Evolutionary conservation across 2,113 vertebrate genomes (phyloP).

Genomic region (Salvelinus alpinus): DNA sequence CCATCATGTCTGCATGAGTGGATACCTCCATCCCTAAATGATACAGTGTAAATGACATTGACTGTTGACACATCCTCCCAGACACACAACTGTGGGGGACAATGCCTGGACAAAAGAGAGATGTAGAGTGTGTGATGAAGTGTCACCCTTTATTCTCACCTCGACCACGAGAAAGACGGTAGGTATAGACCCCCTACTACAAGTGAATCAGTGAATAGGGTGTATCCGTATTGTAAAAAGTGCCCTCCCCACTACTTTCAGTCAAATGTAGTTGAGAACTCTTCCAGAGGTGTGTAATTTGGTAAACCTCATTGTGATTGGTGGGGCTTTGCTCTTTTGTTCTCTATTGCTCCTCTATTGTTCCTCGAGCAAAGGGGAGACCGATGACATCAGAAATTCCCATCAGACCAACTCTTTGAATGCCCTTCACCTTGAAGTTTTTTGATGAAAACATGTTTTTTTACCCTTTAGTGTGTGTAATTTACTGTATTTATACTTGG

Average conservation of each 20-base stretch:
- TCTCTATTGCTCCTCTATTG: no score
- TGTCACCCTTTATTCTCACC: not conserved
- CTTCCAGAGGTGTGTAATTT: no score
- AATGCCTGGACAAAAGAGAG: not conserved
- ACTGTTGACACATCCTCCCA: not conserved
- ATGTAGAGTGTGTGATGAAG: not conserved
- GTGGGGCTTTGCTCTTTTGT: no score
- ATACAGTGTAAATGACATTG: slow-evolving; percentile 37
- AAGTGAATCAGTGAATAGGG: not conserved
- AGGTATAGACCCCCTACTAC: not conserved
- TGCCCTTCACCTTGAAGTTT: no score
- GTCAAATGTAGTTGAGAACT: no score
- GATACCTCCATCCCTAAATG: slow-evolving; percentile 9
- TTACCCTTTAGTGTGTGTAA: no score
- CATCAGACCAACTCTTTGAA: no score
- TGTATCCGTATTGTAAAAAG: not conserved
- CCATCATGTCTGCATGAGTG: slow-evolving; percentile 19
- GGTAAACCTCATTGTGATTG: no score
- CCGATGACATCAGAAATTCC: no score
- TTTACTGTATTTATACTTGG: no score
- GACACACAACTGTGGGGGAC: not conserved
- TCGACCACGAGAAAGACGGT: not conserved
- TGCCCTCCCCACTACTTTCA: not conserved
- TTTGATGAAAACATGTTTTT: no score
- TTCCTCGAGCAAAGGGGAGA: no score